A percentile compares a stretch with the other conserved stretches of the same genome.
phyloP scores from a whole-genome alignment of 2,888 invertebrate genomes.

The Troides oblongomaculatus region DNA sequence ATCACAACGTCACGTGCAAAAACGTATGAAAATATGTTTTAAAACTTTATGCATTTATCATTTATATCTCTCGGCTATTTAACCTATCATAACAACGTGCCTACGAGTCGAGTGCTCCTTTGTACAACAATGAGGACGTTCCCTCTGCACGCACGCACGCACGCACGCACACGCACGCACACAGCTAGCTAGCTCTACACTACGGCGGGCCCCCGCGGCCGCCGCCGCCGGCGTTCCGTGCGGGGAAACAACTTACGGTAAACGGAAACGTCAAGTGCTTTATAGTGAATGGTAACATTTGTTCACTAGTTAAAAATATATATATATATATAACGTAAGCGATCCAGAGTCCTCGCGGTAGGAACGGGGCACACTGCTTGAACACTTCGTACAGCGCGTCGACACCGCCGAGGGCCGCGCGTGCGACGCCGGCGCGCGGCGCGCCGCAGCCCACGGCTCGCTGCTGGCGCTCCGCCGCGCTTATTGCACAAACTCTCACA shows the following conservation, averaged over 20 bases:
- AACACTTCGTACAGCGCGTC: slow-evolving; percentile 32
- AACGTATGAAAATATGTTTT: slow-evolving; percentile 78
- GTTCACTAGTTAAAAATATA: slow-evolving; percentile 67
- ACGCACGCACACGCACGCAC: too few relatives aligned
- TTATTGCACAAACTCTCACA: slow-evolving; percentile 43
- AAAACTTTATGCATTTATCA: slow-evolving; percentile 70
- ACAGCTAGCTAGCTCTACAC: slow-evolving; percentile 50
- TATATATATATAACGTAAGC: slow-evolving; percentile 34
- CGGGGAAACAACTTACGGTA: slow-evolving; percentile 63
- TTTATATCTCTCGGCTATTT: slow-evolving; percentile 72
- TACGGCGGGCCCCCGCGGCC: slow-evolving; percentile 47
- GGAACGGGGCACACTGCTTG: slow-evolving; percentile 30
- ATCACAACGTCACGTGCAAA: slow-evolving; percentile 72
- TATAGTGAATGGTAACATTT: slow-evolving; percentile 78
- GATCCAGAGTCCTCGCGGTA: slow-evolving; percentile 21
- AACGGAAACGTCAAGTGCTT: slow-evolving; percentile 63
- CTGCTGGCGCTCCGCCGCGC: slow-evolving; percentile 31
- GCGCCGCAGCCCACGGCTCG: slow-evolving; percentile 5
- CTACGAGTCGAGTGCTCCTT: slow-evolving; percentile 71
- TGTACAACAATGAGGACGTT: slow-evolving; percentile 72
- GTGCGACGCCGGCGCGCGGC: not conserved
- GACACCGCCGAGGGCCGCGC: too few relatives aligned
- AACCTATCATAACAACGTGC: slow-evolving; percentile 74
- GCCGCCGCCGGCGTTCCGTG: not conserved
- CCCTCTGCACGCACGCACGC: slow-evolving; percentile 39